These are phyloP conservation scores for Brachypodius melanocephalos DNA, from an alignment of 2,113 vertebrate species.

Conservation along the genomic window DNA sequence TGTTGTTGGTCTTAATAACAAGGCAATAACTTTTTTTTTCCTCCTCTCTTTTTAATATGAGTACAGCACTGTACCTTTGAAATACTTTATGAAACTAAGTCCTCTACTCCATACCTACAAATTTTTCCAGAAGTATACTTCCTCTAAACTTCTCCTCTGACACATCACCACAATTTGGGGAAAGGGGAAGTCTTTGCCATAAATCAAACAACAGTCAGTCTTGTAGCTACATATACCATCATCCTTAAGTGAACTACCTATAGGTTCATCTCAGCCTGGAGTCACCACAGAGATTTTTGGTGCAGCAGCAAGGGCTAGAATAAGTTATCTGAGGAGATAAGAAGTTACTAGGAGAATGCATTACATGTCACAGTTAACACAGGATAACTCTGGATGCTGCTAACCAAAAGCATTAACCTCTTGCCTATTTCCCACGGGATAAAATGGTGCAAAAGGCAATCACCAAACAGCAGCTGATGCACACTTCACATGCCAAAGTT, in stretches of 20 bases:
- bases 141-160: neutral
- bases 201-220: neutral
- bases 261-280: neutral
- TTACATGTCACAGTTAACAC: neutral
- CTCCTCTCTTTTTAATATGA: rapidly evolving
- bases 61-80: neutral
- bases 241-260: neutral
- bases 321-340: neutral
- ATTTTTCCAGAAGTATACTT: neutral
- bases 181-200: neutral
- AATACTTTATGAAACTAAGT: neutral
- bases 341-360: neutral
- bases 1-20: neutral
- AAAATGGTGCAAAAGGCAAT: neutral
- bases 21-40: rapidly evolving
- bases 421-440: neutral
- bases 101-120: neutral
- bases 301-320: neutral
- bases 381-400: rapidly evolving
- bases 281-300: neutral
- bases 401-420: neutral
- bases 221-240: neutral
- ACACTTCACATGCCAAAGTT: neutral
- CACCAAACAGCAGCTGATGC: slow-evolving; percentile 1
- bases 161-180: neutral